phyloP scores from a whole-genome alignment of 1,140 invertebrate genomes.

The Macrobrachium rosenbergii region DNA sequence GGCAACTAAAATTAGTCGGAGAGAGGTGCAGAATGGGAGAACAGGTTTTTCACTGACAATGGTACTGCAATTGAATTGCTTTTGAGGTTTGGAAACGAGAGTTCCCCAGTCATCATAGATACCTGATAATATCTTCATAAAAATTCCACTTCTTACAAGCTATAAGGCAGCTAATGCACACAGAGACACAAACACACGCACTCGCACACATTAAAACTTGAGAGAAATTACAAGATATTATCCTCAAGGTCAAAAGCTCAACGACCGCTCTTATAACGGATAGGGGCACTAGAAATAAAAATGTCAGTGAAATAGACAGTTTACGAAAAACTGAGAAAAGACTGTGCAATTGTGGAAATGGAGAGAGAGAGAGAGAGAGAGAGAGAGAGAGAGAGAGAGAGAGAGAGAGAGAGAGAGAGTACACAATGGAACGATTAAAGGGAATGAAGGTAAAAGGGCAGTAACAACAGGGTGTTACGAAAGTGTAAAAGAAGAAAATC shows the following conservation, averaged over 20 bases:
- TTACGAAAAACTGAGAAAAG: not conserved
- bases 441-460: no score
- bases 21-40: not conserved
- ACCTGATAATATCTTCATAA: no score
- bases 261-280: no score
- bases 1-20: not conserved
- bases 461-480: no score
- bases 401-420: conserved; percentile 16
- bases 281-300: not conserved
- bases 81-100: no score
- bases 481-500: not conserved
- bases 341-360: not conserved
- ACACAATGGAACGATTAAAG: not conserved
- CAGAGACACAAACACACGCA: not conserved
- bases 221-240: not conserved
- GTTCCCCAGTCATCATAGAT: no score
- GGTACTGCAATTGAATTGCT: no score
- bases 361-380: not conserved
- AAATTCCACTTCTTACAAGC: no score
- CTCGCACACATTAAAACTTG: not conserved
- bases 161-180: not conserved
- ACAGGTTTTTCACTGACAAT: not conserved
- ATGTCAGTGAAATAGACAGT: not conserved
- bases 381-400: conserved; percentile 16
- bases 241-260: not conserved